Evolutionary conservation across 2,113 vertebrate species (phyloP), one percentile per base, ranked within the genome.

Genomic region (Caranx ignobilis): DNA sequence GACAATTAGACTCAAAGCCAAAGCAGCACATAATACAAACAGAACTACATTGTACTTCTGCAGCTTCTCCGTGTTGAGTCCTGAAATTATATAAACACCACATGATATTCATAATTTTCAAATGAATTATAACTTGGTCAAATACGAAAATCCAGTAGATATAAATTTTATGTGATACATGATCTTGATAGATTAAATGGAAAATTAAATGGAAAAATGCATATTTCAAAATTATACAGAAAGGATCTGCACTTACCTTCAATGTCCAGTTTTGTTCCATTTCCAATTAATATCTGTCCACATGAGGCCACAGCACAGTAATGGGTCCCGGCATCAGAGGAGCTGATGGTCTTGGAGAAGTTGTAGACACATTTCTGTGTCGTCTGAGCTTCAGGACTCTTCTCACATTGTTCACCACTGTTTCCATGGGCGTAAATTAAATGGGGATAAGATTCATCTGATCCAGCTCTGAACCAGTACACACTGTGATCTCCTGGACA

Each of bases 301-400:
- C 84, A 87, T 50, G 68, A 9, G 19, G 79, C 77, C 69, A 88
- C 55, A 61, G 75, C 86, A 48, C 89, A 90, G 82, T 85, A 70
- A 50, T 87, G 83, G 68, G 47, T 83, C 54, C 80, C 84, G 59
- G 66, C 18, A 45, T 88, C 87, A 75, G 84, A 81, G 0, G 26
- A 26, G 26, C 26, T 26, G 37, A 47, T 0, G 1, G 50, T 57
- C 8, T 32, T 77, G 16, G 59, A 64, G 61, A 69, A 52, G 12
- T 18, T 26, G 26, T 26, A 65, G 4, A 75, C 12, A 88, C 77
- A 5, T 39, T 26, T 70, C 35, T 47, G 39, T 39, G 39, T 9
- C 7, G 7, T 9, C 6, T 39, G 39, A 39, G 8, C 39, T 39
- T 39, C 39, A 9, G 7, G 39, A 39, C 6, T 39, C 7, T 39